Base-by-base conservation (phyloP, 1,140 invertebrate genomes). In the Copidosoma floridanum region DNA sequence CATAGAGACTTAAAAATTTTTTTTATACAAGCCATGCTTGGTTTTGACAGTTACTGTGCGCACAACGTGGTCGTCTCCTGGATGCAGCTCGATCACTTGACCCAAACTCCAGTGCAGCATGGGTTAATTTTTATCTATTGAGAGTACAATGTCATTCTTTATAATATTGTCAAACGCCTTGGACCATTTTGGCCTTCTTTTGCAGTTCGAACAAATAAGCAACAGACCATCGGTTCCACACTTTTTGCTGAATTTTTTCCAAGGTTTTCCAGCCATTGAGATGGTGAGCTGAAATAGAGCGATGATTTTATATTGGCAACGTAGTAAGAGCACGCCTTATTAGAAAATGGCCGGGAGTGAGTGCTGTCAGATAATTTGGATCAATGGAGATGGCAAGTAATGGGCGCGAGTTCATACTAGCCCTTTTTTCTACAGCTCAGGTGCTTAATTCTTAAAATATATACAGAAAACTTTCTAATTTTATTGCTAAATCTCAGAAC, bases 221-320 rank as follows among this genome's bases (percentile, higher is more conserved):
- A 3, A 50, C 50, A 1, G 52, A 64, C 71, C 76, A 79, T n/a
- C 71, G 41, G 14, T 64, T 40, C 75, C 74, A 80, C 50, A 78
- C 71, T 46, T 68, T 63, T 38, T 76, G 70, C 8, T 53, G 26
- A 3, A 74, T 32, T 35, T 68, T 61, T 46, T 66, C 65, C 0
- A 71, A 29, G 55, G 12, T 41, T 20, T 59, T 52, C 53, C 54
- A 79, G 4, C 48, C 40, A 0, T 20, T 41, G 18, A 44, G 37
- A 8, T 16, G 37, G 47, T 66, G 41, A 35, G 18, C 11, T 35
- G 23, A 43, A 6, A 43, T 16, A 27, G 38, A 10, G 0, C 2
- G 11, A 6, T 58, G 1, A 51, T 66, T 50, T 1, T 2, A 7
- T 0, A 7, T 2, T 6, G 60, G 40, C 24, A 60, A 46, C 0